phyloP scores from a whole-genome alignment of 2,888 invertebrate species.

The Drosophila greeni region DNA sequence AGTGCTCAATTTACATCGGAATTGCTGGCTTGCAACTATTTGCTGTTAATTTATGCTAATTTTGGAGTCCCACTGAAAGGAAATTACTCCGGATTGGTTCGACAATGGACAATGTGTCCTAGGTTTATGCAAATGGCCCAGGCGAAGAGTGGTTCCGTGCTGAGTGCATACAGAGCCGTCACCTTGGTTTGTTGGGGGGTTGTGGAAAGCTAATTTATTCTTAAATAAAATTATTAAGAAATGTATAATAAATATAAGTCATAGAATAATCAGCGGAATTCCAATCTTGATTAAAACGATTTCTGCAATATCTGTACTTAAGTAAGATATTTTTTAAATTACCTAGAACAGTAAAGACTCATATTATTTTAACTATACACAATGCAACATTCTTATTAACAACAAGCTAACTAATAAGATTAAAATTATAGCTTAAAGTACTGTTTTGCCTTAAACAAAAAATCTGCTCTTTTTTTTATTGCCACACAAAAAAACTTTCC shows the following conservation, averaged over 20 bases:
- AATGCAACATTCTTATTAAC: too few relatives aligned
- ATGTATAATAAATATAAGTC: neutral
- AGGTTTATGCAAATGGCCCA: slow-evolving; percentile 6
- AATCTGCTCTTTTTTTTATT: too few relatives aligned
- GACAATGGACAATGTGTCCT: slow-evolving; percentile 17
- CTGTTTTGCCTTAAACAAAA: too few relatives aligned
- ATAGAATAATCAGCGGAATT: neutral
- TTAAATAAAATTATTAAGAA: neutral
- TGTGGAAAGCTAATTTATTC: neutral
- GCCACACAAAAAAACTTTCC: too few relatives aligned
- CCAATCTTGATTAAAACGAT: neutral
- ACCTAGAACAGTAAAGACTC: neutral
- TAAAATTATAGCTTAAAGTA: too few relatives aligned
- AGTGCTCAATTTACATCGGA: slow-evolving; percentile 65
- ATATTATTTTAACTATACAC: neutral
- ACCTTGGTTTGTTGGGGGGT: neutral
- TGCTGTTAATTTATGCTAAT: slow-evolving; percentile 63
- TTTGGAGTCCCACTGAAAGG: slow-evolving; percentile 30
- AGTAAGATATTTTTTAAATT: neutral
- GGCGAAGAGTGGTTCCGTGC: neutral
- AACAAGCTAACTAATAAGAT: too few relatives aligned
- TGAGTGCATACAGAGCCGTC: slow-evolving; percentile 1
- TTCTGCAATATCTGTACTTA: neutral
- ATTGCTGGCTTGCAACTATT: slow-evolving; percentile 51
- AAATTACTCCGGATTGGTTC: slow-evolving; percentile 33